Evolutionary conservation across 2,797 vertebrate species (phyloP).

Genomic region (Neopelma chrysocephalum): DNA sequence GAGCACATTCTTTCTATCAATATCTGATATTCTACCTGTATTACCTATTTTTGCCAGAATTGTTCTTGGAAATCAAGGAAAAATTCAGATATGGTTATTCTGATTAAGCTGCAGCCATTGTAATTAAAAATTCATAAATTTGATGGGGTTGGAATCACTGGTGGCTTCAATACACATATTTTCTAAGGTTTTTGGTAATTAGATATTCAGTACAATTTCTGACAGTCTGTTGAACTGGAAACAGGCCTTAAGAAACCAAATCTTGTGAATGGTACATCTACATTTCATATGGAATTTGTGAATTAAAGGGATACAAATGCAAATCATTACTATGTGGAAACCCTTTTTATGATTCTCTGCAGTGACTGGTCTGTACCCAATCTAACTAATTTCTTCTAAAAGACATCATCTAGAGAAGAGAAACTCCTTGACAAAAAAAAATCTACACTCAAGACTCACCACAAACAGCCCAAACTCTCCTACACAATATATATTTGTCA

Average conservation of each 20-base stretch:
- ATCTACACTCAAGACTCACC: not conserved
- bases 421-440: not conserved
- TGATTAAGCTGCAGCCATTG: not conserved
- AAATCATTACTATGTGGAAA: not conserved
- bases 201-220: not conserved
- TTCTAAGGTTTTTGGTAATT: not conserved
- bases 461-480: not conserved
- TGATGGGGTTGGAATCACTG: not conserved
- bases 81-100: not conserved
- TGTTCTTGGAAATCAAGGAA: not conserved
- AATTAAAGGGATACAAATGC: not conserved
- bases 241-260: not conserved
- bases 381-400: not conserved
- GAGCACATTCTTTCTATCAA: fast-evolving
- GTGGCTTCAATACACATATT: fast-evolving
- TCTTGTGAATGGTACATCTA: not conserved
- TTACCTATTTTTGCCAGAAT: not conserved
- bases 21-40: fast-evolving
- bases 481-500: fast-evolving
- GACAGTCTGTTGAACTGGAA: not conserved
- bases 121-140: not conserved
- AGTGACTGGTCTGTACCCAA: not conserved
- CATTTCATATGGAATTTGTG: not conserved
- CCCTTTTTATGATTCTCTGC: too few relatives aligned
- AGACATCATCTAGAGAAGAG: not conserved